A percentile compares a stretch with the other conserved stretches of the same genome.
These are phyloP conservation scores for Buteo buteo DNA, from an alignment of 2,113 vertebrate genomes.

Conservation along the genomic window DNA sequence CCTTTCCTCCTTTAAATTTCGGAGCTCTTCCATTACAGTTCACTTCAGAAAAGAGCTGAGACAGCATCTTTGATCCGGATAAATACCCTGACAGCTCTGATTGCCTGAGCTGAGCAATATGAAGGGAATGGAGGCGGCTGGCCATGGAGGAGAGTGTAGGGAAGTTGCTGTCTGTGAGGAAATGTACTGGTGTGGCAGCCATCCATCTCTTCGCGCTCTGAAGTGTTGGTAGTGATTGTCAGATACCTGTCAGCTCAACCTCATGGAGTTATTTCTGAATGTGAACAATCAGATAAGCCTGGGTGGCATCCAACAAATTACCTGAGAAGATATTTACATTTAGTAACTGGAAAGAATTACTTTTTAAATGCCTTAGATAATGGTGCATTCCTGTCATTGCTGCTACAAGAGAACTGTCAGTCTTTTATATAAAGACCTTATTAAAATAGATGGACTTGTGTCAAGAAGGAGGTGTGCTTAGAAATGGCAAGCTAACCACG, in stretches of 20 bases:
- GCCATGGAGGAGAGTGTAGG: not conserved
- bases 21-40: not conserved
- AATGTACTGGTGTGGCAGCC: not conserved
- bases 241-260: not conserved
- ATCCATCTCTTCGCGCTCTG: not conserved
- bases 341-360: not conserved
- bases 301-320: not conserved
- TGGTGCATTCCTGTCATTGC: not conserved
- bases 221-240: not conserved
- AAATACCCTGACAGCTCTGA: not conserved
- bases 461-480: not conserved
- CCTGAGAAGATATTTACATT: not conserved
- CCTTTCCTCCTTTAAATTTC: not conserved
- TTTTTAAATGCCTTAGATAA: not conserved
- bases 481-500: not conserved
- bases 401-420: not conserved
- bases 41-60: not conserved
- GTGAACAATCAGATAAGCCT: not conserved
- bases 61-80: not conserved
- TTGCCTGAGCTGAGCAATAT: not conserved
- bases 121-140: fast-evolving
- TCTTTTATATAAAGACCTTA: not conserved
- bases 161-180: not conserved
- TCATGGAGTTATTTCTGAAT: not conserved
- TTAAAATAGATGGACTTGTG: not conserved